Base-by-base conservation (phyloP, 2,797 vertebrate species). In the Amphiprion clarkii region DNA sequence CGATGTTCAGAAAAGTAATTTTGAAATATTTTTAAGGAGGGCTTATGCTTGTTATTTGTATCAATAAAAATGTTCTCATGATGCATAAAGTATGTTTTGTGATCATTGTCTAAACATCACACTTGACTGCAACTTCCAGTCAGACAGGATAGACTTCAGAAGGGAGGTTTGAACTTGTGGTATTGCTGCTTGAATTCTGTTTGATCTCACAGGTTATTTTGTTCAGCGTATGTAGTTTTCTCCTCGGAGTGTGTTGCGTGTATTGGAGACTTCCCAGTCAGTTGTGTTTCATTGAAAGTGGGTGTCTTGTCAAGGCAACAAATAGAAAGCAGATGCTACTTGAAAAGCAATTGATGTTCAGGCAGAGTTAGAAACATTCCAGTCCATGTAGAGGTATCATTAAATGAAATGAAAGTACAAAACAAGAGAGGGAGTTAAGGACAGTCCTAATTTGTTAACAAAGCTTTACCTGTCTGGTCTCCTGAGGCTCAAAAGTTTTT, bases 111-210 rank as follows among this genome's bases (percentile, higher is more conserved):
- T 14, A 33, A 33, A 33, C 36, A 3, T 39, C 36, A 39, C 13
- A 7, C 5, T 19, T 5, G 44, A 12, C 44, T 19, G 44, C 19
- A 19, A 7, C 54, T 78, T 72, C 27, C 51, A 54, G 67, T 54
- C 44, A 70, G 63, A 78, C 51, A 44, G 63, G 63, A 78, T 46
- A 44, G 63, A n/a, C 51, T 58, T 29, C 53, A 60, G 59, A 44
- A 6, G 46, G 36, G 27, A 57, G 40, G 71, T 29, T 76, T 19
- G 19, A 81, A 65, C 66, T 58, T 71, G 31, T 68, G 44, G 16
- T 60, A 8, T 54, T 68, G 23, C 64, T 17, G 39, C 66, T 51
- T 31, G 44, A 81, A 44, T 71, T 23, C 12, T 36, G 2, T 69
- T 65, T 75, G 57, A 79, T 49, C n/a, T 44, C 31, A 2, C 54